Evolutionary conservation across 2,113 vertebrate species (phyloP).

Genomic region (Cyprichromis sp.): DNA sequence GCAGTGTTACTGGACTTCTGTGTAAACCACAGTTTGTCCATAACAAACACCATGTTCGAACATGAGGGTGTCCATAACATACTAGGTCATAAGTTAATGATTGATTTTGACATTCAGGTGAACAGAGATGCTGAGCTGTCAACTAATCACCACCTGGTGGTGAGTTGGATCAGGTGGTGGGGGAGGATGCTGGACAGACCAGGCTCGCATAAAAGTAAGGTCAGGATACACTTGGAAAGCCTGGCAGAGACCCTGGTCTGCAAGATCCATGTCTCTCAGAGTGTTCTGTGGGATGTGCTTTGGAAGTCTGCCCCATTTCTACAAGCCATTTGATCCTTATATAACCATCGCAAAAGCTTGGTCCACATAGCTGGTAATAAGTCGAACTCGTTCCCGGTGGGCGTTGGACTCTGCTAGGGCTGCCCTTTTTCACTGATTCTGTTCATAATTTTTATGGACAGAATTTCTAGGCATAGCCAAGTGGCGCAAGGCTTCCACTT

Average conservation of each 20-base stretch:
- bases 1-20: background rate
- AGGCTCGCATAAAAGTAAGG: background rate
- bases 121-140: background rate
- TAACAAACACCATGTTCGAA: background rate
- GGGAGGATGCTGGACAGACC: background rate
- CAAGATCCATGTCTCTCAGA: background rate
- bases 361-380: background rate
- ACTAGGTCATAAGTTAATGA: background rate
- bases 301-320: background rate
- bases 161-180: background rate
- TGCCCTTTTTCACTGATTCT: background rate
- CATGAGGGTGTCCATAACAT: background rate
- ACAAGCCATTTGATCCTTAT: background rate
- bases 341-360: background rate
- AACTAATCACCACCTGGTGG: background rate
- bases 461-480: background rate
- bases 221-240: background rate
- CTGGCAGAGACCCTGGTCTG: background rate
- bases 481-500: background rate
- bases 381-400: accelerated
- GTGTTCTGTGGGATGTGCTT: background rate
- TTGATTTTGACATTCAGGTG: background rate
- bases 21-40: background rate
- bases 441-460: background rate
- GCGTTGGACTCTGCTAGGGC: background rate